Percentiles rank a stretch among this genome's conserved stretches.
These are phyloP conservation scores for Caenorhabditis uteleia DNA, from an alignment of 2,888 invertebrate genomes.

Conservation along the genomic window DNA sequence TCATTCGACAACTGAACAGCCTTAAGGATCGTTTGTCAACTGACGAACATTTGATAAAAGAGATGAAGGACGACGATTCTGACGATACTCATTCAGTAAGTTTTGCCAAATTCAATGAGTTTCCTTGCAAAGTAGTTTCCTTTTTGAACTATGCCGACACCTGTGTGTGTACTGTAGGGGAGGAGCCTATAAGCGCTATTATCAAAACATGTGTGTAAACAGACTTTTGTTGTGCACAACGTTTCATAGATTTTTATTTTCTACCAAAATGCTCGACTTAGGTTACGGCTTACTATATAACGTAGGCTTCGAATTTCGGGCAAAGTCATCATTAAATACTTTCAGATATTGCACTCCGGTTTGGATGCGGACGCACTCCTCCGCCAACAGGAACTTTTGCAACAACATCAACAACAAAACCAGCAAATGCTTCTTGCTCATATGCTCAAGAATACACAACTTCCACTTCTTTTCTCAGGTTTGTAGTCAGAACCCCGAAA, in stretches of 20 bases:
- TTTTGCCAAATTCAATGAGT: neutral
- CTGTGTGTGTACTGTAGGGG: neutral
- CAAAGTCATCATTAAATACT: too few species aligned
- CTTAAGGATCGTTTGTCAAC: constrained; percentile 13
- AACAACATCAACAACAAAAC: constrained; percentile 46
- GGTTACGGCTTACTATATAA: too few species aligned
- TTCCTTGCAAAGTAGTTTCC: neutral
- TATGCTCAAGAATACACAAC: constrained; percentile 29
- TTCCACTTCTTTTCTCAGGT: constrained; percentile 51
- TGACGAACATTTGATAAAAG: constrained; percentile 48
- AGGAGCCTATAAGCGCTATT: neutral
- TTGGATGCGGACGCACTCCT: constrained; percentile 50
- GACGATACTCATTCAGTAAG: constrained; percentile 43
- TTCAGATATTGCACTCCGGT: constrained; percentile 40
- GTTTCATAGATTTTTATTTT: neutral
- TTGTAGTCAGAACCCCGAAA: too few species aligned
- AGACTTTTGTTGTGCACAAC: neutral
- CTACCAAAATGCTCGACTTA: neutral
- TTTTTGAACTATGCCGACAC: neutral
- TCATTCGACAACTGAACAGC: constrained; percentile 59
- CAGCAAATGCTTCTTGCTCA: constrained; percentile 40
- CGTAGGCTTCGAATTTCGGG: too few species aligned
- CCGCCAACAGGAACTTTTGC: constrained; percentile 49
- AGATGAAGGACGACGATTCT: constrained; percentile 36
- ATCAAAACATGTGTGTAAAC: neutral